These are phyloP conservation scores for Condylura cristata DNA, from an alignment of 2,113 vertebrate genomes.

Conservation along the genomic window DNA sequence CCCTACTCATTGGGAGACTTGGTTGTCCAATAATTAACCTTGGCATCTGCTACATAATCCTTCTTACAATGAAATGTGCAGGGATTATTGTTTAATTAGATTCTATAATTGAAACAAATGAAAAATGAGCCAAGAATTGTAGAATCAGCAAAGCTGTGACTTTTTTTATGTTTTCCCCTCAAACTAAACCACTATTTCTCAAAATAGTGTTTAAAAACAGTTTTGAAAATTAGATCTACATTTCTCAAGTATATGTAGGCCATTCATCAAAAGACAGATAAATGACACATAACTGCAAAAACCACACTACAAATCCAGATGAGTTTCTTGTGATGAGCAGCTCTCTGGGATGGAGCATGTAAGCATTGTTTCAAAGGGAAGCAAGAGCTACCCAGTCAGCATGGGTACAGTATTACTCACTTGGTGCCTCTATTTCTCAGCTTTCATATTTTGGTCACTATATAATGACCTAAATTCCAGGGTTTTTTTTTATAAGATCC, in stretches of 20 bases:
- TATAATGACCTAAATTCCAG: neutral
- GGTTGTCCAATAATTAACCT: constrained; percentile 58
- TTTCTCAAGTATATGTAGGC: neutral
- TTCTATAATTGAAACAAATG: constrained; percentile 61
- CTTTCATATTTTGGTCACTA: constrained; percentile 40
- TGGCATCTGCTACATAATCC: constrained; percentile 22
- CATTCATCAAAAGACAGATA: constrained; percentile 30
- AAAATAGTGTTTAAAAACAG: constrained; percentile 26
- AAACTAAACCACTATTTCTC: neutral
- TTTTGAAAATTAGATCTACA: constrained; percentile 40
- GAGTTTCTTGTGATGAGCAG: neutral
- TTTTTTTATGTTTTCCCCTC: constrained; percentile 19
- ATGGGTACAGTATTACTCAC: neutral
- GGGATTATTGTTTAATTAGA: constrained; percentile 65
- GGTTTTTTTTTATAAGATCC: constrained; percentile 20
- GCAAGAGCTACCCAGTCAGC: neutral
- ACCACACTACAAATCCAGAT: neutral
- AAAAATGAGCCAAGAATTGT: constrained; percentile 67
- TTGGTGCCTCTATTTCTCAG: neutral
- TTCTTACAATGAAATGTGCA: constrained; percentile 55
- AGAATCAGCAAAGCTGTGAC: constrained; percentile 59
- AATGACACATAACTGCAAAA: constrained; percentile 8
- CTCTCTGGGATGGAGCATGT: neutral
- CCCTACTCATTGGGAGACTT: constrained; percentile 21
- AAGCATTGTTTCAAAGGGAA: neutral